Conservation (phyloP, 2,888 invertebrate genomes). For the Xanthia icteritia region DNA sequence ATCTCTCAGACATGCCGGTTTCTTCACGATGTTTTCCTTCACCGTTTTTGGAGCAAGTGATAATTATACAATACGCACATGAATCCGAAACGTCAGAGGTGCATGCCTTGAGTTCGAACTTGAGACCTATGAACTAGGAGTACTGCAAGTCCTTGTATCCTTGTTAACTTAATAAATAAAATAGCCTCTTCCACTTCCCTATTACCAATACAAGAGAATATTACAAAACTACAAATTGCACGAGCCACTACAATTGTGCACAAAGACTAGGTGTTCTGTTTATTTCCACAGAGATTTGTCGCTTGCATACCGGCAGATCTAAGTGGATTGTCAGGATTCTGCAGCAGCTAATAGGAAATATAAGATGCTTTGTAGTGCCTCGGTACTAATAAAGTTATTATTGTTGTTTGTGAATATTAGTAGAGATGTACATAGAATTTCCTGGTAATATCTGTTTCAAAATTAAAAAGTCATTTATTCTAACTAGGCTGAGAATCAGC, state of each 20-base stretch:
- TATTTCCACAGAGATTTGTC: slow-evolving; percentile 59
- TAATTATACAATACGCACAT: too few relatives aligned
- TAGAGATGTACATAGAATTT: too few relatives aligned
- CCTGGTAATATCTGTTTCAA: too few relatives aligned
- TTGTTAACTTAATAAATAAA: background rate
- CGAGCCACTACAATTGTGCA: slow-evolving; percentile 23
- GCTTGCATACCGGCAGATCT: slow-evolving; percentile 46
- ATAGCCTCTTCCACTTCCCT: background rate
- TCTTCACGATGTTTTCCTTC: too few relatives aligned
- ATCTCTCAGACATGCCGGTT: too few relatives aligned
- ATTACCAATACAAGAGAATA: slow-evolving; percentile 12
- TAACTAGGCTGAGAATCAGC: too few relatives aligned
- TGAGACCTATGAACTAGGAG: too few relatives aligned
- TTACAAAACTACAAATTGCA: slow-evolving; percentile 10
- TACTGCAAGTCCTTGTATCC: too few relatives aligned
- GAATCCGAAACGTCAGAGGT: too few relatives aligned
- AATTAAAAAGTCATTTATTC: too few relatives aligned
- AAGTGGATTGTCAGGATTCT: slow-evolving; percentile 42
- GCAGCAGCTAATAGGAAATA: slow-evolving; percentile 37
- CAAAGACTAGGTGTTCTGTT: slow-evolving; percentile 53
- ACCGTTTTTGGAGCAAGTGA: too few relatives aligned
- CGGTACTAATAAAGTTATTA: background rate
- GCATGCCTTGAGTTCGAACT: too few relatives aligned
- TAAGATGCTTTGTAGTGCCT: slow-evolving; percentile 28
- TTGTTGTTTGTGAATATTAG: background rate